Conservation (phyloP, 1,140 invertebrate species). For the Hylaeus anthracinus region DNA sequence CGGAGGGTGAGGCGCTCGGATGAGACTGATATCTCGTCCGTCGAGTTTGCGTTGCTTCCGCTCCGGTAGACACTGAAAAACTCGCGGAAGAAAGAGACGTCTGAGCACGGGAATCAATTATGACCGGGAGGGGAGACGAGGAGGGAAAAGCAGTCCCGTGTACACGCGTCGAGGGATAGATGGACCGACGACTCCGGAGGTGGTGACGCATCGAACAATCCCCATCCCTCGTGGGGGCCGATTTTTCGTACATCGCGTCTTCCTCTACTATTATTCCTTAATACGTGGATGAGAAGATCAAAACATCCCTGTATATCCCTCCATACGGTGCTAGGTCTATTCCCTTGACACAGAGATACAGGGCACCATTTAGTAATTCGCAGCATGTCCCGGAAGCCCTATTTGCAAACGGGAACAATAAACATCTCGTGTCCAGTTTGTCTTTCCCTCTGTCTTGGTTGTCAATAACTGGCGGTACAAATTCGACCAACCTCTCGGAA, state of each 20-base stretch:
- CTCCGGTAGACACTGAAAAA: conserved; percentile 54
- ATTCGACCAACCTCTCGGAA: too few species aligned
- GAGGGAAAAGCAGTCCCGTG: not conserved
- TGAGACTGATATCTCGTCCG: conserved; percentile 54
- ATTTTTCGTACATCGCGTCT: not conserved
- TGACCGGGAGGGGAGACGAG: not conserved
- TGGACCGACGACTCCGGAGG: not conserved
- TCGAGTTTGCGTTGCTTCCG: conserved; percentile 56
- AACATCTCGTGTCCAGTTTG: too few species aligned
- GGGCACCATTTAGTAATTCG: too few species aligned
- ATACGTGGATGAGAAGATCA: too few species aligned
- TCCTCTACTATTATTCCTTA: not conserved
- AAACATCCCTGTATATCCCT: too few species aligned
- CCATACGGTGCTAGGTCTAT: too few species aligned
- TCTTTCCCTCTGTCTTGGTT: too few species aligned
- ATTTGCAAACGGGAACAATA: too few species aligned
- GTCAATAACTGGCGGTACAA: too few species aligned
- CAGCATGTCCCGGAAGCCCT: too few species aligned
- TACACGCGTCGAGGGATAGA: not conserved
- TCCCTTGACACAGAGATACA: too few species aligned
- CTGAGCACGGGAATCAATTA: conserved; percentile 56
- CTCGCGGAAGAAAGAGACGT: conserved; percentile 41
- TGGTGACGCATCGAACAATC: not conserved
- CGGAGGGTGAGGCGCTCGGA: conserved; percentile 30
- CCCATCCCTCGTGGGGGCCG: not conserved